Evolutionary conservation across 2,797 vertebrate genomes (phyloP).

Genomic region (Botia almorhae): DNA sequence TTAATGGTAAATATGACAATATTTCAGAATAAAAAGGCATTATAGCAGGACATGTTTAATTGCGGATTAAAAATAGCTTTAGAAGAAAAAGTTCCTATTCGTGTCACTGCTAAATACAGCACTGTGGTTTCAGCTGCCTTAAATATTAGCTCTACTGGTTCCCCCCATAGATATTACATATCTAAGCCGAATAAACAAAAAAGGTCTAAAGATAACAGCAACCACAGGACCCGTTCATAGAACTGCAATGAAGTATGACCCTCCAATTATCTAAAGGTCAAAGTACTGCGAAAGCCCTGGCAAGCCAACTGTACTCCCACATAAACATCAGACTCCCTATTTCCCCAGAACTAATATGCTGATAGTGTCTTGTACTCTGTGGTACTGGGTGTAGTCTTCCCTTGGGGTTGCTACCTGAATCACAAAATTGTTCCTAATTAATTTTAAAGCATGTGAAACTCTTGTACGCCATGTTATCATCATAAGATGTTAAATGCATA

Average conservation of each 20-base stretch:
- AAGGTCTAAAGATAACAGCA: slow-evolving; percentile 56
- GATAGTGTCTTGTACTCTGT: slow-evolving; percentile 40
- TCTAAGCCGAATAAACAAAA: slow-evolving; percentile 58
- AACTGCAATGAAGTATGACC: slow-evolving; percentile 56
- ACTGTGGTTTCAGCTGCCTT: slow-evolving; percentile 60
- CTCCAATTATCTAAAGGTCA: slow-evolving; percentile 55
- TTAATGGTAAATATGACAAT: background rate
- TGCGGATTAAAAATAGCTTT: slow-evolving; percentile 63
- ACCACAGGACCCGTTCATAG: slow-evolving; percentile 59
- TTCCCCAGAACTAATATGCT: slow-evolving; percentile 39
- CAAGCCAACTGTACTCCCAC: slow-evolving; percentile 37
- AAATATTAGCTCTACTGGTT: slow-evolving; percentile 63
- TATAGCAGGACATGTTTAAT: slow-evolving; percentile 59
- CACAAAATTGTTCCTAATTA: slow-evolving; percentile 23
- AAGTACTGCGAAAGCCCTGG: slow-evolving; percentile 47
- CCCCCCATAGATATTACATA: slow-evolving; percentile 67
- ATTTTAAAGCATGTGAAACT: background rate
- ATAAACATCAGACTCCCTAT: slow-evolving; percentile 42
- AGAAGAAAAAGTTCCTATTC: slow-evolving; percentile 60
- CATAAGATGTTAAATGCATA: slow-evolving; percentile 2
- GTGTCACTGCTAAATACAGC: slow-evolving; percentile 55
- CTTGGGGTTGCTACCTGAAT: slow-evolving; percentile 13
- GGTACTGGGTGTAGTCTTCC: slow-evolving; percentile 46
- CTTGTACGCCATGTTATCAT: background rate
- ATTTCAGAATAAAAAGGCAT: slow-evolving; percentile 32